Conservation (phyloP, 2,888 invertebrate species). For the Caenorhabditis sp. region DNA sequence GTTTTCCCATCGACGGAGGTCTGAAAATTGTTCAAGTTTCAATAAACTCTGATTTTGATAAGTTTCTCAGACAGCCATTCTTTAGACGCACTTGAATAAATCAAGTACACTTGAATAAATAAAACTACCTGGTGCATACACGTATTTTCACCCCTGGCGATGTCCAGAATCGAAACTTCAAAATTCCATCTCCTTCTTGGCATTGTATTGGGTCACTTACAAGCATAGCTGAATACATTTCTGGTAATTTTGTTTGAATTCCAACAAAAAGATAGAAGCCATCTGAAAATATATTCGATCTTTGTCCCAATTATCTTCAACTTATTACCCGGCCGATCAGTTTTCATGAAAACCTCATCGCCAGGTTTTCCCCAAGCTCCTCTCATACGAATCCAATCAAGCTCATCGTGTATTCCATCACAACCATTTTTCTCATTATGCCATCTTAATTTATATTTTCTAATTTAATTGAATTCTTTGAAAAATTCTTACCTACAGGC, state of each 20-base stretch:
- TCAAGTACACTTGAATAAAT: not conserved
- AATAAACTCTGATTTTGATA: not conserved
- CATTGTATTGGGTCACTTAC: conserved; percentile 65
- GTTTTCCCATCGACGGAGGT: conserved; percentile 49
- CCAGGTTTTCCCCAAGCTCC: conserved; percentile 57
- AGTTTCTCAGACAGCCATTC: no score
- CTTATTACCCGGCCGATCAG: conserved; percentile 42
- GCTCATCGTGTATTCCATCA: conserved; percentile 49
- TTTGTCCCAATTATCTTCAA: not conserved
- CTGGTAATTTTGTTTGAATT: conserved; percentile 43
- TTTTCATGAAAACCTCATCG: conserved; percentile 54
- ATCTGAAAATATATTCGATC: conserved; percentile 40
- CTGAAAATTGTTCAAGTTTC: conserved; percentile 12
- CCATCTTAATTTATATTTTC: conserved; percentile 41
- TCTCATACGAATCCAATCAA: conserved; percentile 60
- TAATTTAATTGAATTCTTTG: not conserved
- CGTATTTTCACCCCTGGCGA: conserved; percentile 59
- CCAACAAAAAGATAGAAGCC: conserved; percentile 61
- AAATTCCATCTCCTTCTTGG: conserved; percentile 59
- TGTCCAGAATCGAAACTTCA: conserved; percentile 62
- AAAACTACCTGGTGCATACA: conserved; percentile 56
- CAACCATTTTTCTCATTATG: conserved; percentile 60
- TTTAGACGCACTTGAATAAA: not conserved
- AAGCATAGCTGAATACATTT: conserved; percentile 53
- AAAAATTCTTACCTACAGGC: conserved; percentile 43